A percentile compares a stretch with the other conserved stretches of the same genome.
Evolutionary conservation across 2,888 invertebrate species (phyloP).

Genomic region (Linnaemya vulpina): DNA sequence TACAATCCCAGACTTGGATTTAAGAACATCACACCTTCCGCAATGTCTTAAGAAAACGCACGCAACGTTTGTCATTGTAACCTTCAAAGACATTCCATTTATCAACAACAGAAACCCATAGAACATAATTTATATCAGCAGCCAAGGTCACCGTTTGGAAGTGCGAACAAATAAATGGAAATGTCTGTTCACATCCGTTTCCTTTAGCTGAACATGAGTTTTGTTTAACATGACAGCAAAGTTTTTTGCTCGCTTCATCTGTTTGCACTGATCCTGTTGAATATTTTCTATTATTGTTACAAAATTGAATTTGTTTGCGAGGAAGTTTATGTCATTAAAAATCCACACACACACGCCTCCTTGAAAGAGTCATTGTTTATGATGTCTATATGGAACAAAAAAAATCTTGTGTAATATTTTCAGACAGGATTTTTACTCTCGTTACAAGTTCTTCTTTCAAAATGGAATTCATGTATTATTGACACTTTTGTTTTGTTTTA

Average conservation of each 20-base stretch:
- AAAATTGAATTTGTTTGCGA: constrained; percentile 21
- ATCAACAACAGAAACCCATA: not conserved
- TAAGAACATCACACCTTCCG: not conserved
- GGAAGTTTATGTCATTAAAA: not conserved
- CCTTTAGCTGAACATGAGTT: constrained; percentile 32
- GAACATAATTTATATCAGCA: not conserved
- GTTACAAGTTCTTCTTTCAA: not conserved
- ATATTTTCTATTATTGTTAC: constrained; percentile 1
- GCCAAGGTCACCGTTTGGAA: constrained; percentile 34
- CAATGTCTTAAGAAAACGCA: not conserved
- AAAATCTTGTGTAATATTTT: no score
- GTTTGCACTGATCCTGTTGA: not conserved
- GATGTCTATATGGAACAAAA: no score
- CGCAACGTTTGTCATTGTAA: not conserved
- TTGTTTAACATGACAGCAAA: constrained; percentile 39
- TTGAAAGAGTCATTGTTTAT: no score
- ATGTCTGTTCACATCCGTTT: constrained; percentile 52
- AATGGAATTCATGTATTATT: no score
- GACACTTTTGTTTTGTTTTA: no score
- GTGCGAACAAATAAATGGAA: constrained; percentile 24
- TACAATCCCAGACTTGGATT: no score
- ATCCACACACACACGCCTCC: not conserved
- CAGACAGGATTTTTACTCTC: not conserved
- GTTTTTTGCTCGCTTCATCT: not conserved
- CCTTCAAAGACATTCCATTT: not conserved